Evolutionary conservation across 2,113 vertebrate genomes (phyloP).

Genomic region (Peromyscus maniculatus): DNA sequence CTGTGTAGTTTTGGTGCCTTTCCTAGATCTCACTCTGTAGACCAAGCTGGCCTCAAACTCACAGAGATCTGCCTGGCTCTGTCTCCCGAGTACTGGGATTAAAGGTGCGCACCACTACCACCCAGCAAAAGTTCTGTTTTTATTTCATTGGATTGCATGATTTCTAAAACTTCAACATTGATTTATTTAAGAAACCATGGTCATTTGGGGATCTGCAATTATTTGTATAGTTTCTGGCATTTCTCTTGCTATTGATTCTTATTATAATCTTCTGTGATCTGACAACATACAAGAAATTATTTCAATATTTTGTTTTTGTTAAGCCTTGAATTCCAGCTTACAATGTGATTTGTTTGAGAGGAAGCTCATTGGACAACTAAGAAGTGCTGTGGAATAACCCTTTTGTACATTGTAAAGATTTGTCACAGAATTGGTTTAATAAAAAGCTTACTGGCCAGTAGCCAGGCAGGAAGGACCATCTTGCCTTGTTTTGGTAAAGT

Average conservation of each 20-base stretch:
- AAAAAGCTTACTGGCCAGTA: too few species aligned
- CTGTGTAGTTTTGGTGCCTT: too few species aligned
- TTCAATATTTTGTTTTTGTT: neutral
- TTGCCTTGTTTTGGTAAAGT: too few species aligned
- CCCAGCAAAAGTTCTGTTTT: neutral
- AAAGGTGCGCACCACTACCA: too few species aligned
- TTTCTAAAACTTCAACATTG: neutral
- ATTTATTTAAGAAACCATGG: neutral
- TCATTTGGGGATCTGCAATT: neutral
- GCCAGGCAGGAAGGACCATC: too few species aligned
- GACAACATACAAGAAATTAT: neutral
- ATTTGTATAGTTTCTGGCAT: neutral
- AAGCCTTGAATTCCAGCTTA: neutral
- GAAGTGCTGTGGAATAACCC: too few species aligned
- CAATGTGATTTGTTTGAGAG: neutral
- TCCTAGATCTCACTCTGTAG: too few species aligned
- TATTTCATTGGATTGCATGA: neutral
- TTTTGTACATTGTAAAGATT: too few species aligned
- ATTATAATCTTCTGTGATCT: neutral
- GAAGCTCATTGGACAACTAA: neutral
- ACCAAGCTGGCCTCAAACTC: too few species aligned
- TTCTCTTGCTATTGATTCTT: neutral
- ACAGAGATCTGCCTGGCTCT: too few species aligned
- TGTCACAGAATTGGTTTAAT: too few species aligned
- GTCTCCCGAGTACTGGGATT: too few species aligned